phyloP scores from a whole-genome alignment of 2,888 invertebrate genomes.

The Nephrotoma flavescens region DNA sequence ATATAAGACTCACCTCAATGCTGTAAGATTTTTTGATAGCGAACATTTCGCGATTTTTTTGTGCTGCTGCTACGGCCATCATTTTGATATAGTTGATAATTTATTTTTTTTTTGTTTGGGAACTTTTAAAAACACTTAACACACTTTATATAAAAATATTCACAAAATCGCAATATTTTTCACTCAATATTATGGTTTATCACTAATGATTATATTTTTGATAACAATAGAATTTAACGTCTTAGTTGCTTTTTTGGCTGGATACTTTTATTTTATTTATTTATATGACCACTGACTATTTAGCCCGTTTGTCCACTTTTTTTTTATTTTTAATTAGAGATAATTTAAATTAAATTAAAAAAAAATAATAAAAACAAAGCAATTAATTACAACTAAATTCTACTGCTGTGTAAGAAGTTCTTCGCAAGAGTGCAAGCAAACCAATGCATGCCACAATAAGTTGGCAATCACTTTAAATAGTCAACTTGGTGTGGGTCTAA shows the following conservation, averaged over 20 bases:
- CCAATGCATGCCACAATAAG: conserved; percentile 50
- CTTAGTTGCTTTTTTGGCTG: conserved; percentile 2
- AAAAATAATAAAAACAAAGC: neutral
- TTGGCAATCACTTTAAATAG: conserved; percentile 51
- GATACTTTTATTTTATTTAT: conserved; percentile 13
- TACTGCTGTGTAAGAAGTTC: conserved; percentile 15
- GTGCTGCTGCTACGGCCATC: conserved; percentile 84
- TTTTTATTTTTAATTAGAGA: conserved; percentile 24
- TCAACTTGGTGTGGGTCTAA: conserved; percentile 15
- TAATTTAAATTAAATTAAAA: conserved; percentile 13
- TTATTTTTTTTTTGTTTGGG: conserved; percentile 3
- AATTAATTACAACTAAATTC: conserved; percentile 6
- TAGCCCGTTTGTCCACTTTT: conserved; percentile 36
- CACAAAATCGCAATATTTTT: conserved; percentile 1
- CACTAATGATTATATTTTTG: neutral
- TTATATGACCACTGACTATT: conserved; percentile 37
- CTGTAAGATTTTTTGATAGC: conserved; percentile 95
- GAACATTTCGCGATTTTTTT: conserved; percentile 92
- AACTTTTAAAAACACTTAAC: conserved; percentile 7
- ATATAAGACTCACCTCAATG: conserved; percentile 67
- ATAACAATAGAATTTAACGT: conserved; percentile 1
- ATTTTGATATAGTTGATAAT: conserved; percentile 26
- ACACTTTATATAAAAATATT: neutral
- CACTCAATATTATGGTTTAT: neutral
- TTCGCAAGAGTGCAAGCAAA: conserved; percentile 32